Conservation (phyloP, 92 coral and sea anemone genomes). For the Porites rus region DNA sequence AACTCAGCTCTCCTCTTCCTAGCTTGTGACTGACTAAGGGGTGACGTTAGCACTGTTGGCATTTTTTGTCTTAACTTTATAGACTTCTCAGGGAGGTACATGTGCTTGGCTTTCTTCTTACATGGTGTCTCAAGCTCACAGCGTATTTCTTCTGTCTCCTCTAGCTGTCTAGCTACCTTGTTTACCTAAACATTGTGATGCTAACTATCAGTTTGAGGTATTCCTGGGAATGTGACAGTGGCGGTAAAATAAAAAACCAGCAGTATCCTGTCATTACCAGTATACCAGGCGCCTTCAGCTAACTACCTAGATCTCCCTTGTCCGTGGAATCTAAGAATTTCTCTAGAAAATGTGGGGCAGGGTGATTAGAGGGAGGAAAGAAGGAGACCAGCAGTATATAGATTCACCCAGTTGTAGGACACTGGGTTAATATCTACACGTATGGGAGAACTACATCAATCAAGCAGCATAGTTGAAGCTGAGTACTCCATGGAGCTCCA, state of each 20-base stretch:
- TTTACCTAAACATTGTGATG: constrained; percentile 22
- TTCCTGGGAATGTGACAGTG: neutral
- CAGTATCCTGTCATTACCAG: no score
- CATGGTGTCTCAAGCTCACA: constrained; percentile 18
- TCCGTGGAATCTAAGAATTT: neutral
- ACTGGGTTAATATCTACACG: no score
- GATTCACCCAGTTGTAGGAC: neutral
- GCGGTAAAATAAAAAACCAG: no score
- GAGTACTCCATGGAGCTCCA: no score
- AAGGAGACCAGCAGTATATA: constrained; percentile 2
- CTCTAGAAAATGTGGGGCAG: constrained; percentile 15
- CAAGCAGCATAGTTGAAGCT: no score
- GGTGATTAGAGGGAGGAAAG: constrained; percentile 5
- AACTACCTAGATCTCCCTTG: constrained; percentile 12
- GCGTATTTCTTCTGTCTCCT: constrained; percentile 40
- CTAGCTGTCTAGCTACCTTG: constrained; percentile 41
- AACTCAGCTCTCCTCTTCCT: constrained; percentile 46
- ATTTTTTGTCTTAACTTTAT: constrained; percentile 3
- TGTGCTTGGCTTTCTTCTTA: constrained; percentile 2
- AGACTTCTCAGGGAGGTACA: constrained; percentile 14
- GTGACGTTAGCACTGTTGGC: constrained; percentile 14
- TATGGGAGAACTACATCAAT: no score
- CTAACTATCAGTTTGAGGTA: constrained; percentile 6
- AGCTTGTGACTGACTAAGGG: constrained; percentile 1
- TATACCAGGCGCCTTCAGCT: no score